Evolutionary conservation across 1,140 invertebrate species (phyloP), one percentile per base, ranked within the genome.

Genomic region (Brachionus paranguensis): DNA sequence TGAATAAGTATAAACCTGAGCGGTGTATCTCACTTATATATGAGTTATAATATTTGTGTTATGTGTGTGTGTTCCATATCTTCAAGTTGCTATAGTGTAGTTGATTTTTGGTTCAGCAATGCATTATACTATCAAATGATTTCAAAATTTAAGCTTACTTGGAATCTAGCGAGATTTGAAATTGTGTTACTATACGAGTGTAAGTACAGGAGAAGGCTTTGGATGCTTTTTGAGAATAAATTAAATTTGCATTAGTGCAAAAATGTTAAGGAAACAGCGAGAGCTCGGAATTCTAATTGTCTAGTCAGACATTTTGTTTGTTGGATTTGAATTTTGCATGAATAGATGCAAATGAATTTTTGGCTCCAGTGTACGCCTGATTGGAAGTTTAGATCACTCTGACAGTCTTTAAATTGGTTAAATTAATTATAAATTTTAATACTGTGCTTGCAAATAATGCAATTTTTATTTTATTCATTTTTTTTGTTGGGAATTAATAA

Each of bases 101-200:
- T 41, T 41, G 33, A 37, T 41, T 72, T 72, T 72, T 43, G 7
- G n/a, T 72, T 41, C 68, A 72, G 68, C 33, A 72, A 72, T 72
- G 68, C 37, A 72, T 72, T 33, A 33, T 37, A 68, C 29, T 72
- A 41, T 72, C 72, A 76, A 76, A 76, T 53, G 45, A 76, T 76
- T 76, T 76, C 41, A 76, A 76, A 76, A 76, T 76, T 27, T 76
- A 76, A 76, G 72, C 72, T 76, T 76, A 76, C 72, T 76, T 76
- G 12, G 5, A 24, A 20, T 68, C 24, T 68, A 11, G 24, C 33
- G 37, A 41, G 68, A 72, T 72, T 72, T 72, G 29, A 72, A 72
- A 17, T 72, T 6, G 29, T 72, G 68, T 72, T 72, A 41, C 68
- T 72, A 72, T 72, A 41, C 37, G 37, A 20, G 37, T 41, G 68